Percentiles rank a stretch among this genome's conserved stretches.
Evolutionary conservation across 2,888 invertebrate species (phyloP).

Genomic region (Mesorhabditis spiculigera): DNA sequence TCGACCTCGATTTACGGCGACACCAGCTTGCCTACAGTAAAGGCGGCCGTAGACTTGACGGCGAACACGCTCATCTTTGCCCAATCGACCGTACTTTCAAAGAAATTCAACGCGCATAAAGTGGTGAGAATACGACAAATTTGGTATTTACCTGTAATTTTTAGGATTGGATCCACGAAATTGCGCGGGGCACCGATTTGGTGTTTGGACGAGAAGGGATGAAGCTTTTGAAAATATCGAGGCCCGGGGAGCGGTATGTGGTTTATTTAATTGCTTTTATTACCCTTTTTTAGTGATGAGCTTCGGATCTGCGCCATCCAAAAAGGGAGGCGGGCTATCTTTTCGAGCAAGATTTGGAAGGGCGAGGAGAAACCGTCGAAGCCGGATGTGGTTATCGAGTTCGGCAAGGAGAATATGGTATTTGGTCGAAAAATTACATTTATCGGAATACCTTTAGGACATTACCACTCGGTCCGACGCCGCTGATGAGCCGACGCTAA

Average conservation of each 20-base stretch:
- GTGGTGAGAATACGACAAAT: no score
- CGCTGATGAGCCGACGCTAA: no score
- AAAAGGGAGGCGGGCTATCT: neutral
- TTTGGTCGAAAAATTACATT: no score
- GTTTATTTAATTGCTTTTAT: neutral
- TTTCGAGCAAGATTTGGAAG: neutral
- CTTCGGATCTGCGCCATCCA: neutral
- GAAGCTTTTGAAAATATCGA: neutral
- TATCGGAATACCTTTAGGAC: no score
- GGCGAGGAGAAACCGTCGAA: neutral
- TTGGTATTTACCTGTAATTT: neutral
- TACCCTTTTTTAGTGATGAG: neutral
- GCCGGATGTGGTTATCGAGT: neutral
- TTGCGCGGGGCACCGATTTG: neutral
- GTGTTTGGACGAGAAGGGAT: neutral
- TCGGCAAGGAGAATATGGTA: neutral
- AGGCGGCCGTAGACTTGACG: no score
- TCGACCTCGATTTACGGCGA: no score
- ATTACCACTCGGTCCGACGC: no score
- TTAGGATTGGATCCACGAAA: constrained; percentile 3
- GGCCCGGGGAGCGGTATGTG: neutral
- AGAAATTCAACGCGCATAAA: no score
- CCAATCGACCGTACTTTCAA: no score
- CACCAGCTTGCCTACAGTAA: no score
- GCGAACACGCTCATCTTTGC: no score